phyloP scores from a whole-genome alignment of 2,888 invertebrate genomes.

The Cynaeus angustus region DNA sequence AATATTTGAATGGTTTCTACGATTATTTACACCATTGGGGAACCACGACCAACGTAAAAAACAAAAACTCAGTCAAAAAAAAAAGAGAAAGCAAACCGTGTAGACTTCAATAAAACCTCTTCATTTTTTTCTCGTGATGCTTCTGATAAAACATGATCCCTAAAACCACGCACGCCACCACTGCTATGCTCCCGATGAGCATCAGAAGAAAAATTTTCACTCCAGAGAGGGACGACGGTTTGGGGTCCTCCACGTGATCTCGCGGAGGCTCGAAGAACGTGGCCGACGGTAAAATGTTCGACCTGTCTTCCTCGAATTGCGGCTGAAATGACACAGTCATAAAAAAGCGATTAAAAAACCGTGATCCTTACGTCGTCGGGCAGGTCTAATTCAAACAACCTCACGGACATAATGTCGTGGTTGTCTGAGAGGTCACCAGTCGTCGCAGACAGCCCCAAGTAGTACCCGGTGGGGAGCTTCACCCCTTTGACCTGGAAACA shows the following conservation, averaged over 20 bases:
- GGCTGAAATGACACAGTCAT: conserved; percentile 70
- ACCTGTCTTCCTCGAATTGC: conserved; percentile 81
- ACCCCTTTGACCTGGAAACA: conserved; percentile 94
- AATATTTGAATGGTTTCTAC: conserved; percentile 41
- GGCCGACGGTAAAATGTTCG: conserved; percentile 91
- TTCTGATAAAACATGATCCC: conserved; percentile 96
- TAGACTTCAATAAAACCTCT: conserved; percentile 85
- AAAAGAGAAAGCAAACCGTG: conserved; percentile 17
- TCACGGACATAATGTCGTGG: conserved; percentile 94
- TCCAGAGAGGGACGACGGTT: conserved; percentile 89
- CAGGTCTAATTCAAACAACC: conserved; percentile 92
- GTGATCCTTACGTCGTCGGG: conserved; percentile 75
- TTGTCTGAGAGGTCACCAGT: conserved; percentile 98
- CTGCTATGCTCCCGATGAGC: conserved; percentile 86
- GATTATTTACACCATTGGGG: conserved; percentile 32
- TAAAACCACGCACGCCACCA: conserved; percentile 88
- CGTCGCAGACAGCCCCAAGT: conserved; percentile 94
- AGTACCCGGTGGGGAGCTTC: conserved; percentile 94
- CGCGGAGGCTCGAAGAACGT: conserved; percentile 92
- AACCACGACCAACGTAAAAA: conserved; percentile 21
- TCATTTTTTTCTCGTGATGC: conserved; percentile 90
- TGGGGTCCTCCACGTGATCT: conserved; percentile 91
- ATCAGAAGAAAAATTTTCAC: conserved; percentile 93
- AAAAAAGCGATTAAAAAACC: background rate
- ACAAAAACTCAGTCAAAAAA: conserved; percentile 37